These are phyloP conservation scores for Gallinago undulata DNA, from an alignment of 2,113 vertebrate species.

Conservation along the genomic window DNA sequence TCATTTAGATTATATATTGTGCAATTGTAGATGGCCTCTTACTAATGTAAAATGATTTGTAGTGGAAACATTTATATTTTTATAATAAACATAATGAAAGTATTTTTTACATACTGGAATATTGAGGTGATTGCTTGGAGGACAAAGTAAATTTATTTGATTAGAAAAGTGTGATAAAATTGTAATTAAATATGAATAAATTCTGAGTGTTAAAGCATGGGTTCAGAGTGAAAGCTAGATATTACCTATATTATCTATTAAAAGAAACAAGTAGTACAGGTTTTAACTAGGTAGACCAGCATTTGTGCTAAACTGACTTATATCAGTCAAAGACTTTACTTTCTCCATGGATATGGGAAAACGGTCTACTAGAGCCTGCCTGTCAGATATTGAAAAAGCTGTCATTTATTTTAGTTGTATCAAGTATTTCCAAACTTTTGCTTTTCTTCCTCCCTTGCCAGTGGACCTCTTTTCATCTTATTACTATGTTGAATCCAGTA, in stretches of 20 bases:
- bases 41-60: slow-evolving; percentile 99
- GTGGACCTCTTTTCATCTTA: slow-evolving; percentile 43
- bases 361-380: not conserved
- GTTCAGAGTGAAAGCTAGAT: slow-evolving; percentile 44
- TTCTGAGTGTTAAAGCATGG: slow-evolving; percentile 47
- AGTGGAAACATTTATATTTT: slow-evolving; percentile 99
- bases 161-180: slow-evolving; percentile 39
- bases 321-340: slow-evolving; percentile 21
- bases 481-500: slow-evolving; percentile 27
- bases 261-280: not conserved
- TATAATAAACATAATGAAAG: slow-evolving; percentile 99
- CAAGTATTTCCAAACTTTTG: slow-evolving; percentile 17
- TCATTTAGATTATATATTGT: slow-evolving; percentile 83
- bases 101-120: slow-evolving; percentile 97
- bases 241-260: slow-evolving; percentile 48
- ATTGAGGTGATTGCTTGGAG: slow-evolving; percentile 77
- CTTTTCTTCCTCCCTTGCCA: slow-evolving; percentile 48
- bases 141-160: slow-evolving; percentile 62
- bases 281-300: slow-evolving; percentile 7
- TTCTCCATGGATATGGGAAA: slow-evolving; percentile 17
- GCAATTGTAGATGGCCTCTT: slow-evolving; percentile 97
- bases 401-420: slow-evolving; percentile 41
- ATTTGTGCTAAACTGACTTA: slow-evolving; percentile 13
- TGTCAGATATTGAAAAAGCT: not conserved
- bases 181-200: slow-evolving; percentile 50